Base-by-base conservation (phyloP, 2,113 vertebrate species). In the Montifringilla adamsi region DNA sequence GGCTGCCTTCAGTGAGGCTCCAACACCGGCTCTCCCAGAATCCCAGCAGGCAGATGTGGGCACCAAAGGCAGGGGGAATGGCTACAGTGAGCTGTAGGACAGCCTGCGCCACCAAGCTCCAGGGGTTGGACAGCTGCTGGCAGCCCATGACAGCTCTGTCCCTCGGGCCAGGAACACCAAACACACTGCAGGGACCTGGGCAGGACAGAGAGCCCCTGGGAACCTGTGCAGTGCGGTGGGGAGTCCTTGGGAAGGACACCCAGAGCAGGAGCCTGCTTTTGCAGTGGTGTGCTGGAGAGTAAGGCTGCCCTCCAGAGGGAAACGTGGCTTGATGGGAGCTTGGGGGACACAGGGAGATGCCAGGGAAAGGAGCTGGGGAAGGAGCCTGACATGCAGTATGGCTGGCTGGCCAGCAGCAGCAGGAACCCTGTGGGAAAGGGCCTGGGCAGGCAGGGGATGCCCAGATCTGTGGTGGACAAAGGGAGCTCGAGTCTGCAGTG, bases 1-100 rank as follows among this genome's bases (percentile, higher is more conserved):
- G 2, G 2, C 13, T 33, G 62, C 5, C 30, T 19, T 33, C 27
- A 8, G 10, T 21, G 6, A 30, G 26, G 26, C 9, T 41, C 37
- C 49, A 37, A 3, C 6, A 13, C 6, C 0, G 0, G 13, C 53
- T n/a, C 39, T 39, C 3, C 0, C 4, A 9, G 49, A 15, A 33
- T 6, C 35, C 33, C 8, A 10, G 21, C n/a, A n/a, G 28, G 15
- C 3, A 75, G n/a, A 44, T 7, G 16, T 7, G 39, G 21, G 21
- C n/a, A 52, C 7, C 22, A 6, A 3, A 31, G 16, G 12, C 0
- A 1, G 39, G 9, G 16, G 5, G 2, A 13, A 13, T 49, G 47
- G 24, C 67, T 62, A 4, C 49, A 24, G 2, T 0, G 8, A 21
- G 26, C 62, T 76, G n/a, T 30, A 22, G 35, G 39, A 63, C 13